phyloP scores from a whole-genome alignment of 2,113 vertebrate species.

The Platichthys flesus region DNA sequence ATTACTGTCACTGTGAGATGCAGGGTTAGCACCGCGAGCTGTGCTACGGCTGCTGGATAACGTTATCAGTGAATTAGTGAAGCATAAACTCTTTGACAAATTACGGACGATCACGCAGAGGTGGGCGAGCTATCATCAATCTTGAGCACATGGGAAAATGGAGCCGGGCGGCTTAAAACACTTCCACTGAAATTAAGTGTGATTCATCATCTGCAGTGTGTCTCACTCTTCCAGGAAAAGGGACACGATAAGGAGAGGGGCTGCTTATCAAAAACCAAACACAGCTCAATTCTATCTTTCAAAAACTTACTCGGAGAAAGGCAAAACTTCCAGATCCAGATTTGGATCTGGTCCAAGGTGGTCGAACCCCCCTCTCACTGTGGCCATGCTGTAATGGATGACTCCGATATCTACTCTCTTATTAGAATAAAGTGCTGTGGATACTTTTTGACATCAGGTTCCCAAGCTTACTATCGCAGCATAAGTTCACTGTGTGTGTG shows the following conservation, averaged over 20 bases:
- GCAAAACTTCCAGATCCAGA: slow-evolving; percentile 23
- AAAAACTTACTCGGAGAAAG: slow-evolving; percentile 32
- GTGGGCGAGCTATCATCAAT: slow-evolving; percentile 63
- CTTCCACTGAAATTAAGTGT: slow-evolving; percentile 64
- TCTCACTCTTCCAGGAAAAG: slow-evolving; percentile 66
- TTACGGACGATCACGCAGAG: slow-evolving; percentile 57
- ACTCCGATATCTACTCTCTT: slow-evolving; percentile 28
- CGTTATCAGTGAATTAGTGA: slow-evolving; percentile 62
- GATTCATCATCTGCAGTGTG: slow-evolving; percentile 62
- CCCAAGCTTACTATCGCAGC: neutral
- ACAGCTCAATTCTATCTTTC: slow-evolving; percentile 52
- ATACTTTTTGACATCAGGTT: slow-evolving; percentile 21
- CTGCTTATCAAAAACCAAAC: slow-evolving; percentile 79
- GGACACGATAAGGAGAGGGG: slow-evolving; percentile 64
- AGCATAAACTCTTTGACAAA: slow-evolving; percentile 65
- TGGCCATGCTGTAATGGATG: slow-evolving; percentile 22
- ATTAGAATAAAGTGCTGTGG: slow-evolving; percentile 13
- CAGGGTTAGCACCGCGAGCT: neutral
- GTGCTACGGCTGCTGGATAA: slow-evolving; percentile 38
- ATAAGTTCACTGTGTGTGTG: neutral
- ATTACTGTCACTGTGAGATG: slow-evolving; percentile 5
- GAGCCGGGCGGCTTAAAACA: slow-evolving; percentile 47
- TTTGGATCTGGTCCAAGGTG: slow-evolving; percentile 31
- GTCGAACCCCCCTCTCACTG: slow-evolving; percentile 10
- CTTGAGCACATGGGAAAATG: slow-evolving; percentile 56